These are phyloP conservation scores for Parambassis ranga DNA, from an alignment of 2,797 vertebrate genomes.

Conservation along the genomic window DNA sequence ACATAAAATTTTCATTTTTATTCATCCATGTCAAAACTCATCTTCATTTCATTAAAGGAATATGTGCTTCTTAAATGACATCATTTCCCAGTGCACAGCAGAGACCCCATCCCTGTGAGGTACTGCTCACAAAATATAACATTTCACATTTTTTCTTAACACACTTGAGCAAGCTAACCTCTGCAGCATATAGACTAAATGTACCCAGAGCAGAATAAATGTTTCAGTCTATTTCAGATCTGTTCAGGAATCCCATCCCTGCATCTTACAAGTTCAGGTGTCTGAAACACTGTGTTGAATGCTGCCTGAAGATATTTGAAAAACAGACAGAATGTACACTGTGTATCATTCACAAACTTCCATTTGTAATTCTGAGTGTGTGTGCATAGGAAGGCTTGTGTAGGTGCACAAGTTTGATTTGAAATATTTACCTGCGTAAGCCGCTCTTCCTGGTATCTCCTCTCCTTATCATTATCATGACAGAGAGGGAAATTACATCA, in stretches of 20 bases:
- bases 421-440: constrained; percentile 40
- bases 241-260: background rate
- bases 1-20: constrained; percentile 56
- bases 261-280: background rate
- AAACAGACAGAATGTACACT: background rate
- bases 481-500: constrained; percentile 61
- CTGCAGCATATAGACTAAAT: constrained; percentile 24
- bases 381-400: background rate
- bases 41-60: constrained; percentile 67
- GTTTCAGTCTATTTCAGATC: constrained; percentile 17
- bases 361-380: constrained; percentile 5
- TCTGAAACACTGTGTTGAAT: background rate
- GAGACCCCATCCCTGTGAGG: constrained; percentile 37
- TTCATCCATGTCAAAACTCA: constrained; percentile 60
- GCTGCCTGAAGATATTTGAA: background rate
- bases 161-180: constrained; percentile 37
- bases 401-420: constrained; percentile 32
- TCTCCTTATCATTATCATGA: constrained; percentile 46
- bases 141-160: constrained; percentile 45
- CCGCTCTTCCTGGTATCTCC: constrained; percentile 11
- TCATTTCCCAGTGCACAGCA: constrained; percentile 45
- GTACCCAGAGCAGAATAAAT: background rate
- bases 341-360: background rate
- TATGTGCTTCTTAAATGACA: constrained; percentile 57
- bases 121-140: constrained; percentile 30